Percentiles rank a stretch among this genome's conserved stretches.
These are phyloP conservation scores for Perdita meconis DNA, from an alignment of 2,888 invertebrate genomes.

Conservation along the genomic window DNA sequence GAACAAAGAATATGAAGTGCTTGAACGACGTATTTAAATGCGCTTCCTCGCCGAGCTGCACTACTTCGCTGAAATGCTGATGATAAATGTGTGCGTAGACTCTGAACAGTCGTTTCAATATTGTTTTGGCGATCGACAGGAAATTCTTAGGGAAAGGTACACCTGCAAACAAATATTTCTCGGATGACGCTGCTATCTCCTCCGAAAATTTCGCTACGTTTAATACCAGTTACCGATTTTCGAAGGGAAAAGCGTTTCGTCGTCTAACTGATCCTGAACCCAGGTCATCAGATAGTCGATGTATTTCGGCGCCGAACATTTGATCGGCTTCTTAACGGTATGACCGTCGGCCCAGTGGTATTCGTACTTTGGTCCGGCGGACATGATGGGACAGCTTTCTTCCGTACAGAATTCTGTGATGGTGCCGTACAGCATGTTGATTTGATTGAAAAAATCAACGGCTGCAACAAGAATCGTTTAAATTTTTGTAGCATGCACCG, in stretches of 20 bases:
- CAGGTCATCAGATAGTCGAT: slow-evolving; percentile 99
- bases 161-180: too few species aligned
- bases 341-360: slow-evolving; percentile 99
- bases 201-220: too few species aligned
- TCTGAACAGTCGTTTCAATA: slow-evolving; percentile 98
- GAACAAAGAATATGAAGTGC: slow-evolving; percentile 99
- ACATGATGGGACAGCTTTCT: slow-evolving; percentile 98
- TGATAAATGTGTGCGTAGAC: slow-evolving; percentile 99
- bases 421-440: slow-evolving; percentile 99
- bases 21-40: slow-evolving; percentile 99
- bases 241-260: slow-evolving; percentile 98
- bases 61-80: slow-evolving; percentile 99
- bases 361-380: slow-evolving; percentile 99
- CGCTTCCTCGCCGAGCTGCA: slow-evolving; percentile 98
- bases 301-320: slow-evolving; percentile 99
- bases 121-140: slow-evolving; percentile 98
- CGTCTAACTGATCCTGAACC: slow-evolving; percentile 99
- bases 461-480: slow-evolving; percentile 90
- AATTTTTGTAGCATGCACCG: too few species aligned
- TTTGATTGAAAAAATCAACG: slow-evolving; percentile 99
- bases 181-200: too few species aligned
- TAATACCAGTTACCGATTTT: slow-evolving; percentile 90
- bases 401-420: slow-evolving; percentile 99
- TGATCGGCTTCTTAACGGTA: slow-evolving; percentile 98
- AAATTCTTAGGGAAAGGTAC: slow-evolving; percentile 99